Evolutionary conservation across 2,888 invertebrate genomes (phyloP), one percentile per base, ranked within the genome.

Genomic region (Schizaphis graminum): DNA sequence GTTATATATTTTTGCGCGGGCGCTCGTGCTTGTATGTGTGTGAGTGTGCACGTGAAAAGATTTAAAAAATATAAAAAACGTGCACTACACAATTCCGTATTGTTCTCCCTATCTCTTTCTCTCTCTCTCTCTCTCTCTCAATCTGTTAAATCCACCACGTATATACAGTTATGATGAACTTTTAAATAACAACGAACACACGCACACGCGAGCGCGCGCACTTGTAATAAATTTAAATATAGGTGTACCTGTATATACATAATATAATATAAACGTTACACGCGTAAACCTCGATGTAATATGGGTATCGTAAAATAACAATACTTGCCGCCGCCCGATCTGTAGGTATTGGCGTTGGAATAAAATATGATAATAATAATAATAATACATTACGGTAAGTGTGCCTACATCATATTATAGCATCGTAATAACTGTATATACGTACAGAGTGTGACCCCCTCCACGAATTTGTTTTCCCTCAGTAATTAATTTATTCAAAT

Each of bases 161-260:
- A 47, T 47, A 85, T 87, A 87, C 87, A 87, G 87, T 87, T 87
- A 87, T 87, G 35, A 87, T 87, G 87, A 87, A 87, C 49, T 87
- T 87, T 87, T 87, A 87, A 87, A 35, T 3, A 87, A n/a, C 8
- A 35, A 49, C 87, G 47, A n/a, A 35, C 53, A 47, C 49, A 87
- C 49, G 8, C 87, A 47, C 53, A 47, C 21, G 24, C n/a, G n/a
- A 35, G n/a, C 21, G 49, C 24, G 47, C 21, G 49, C 24, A n/a
- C 53, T 16, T 49, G 24, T 87, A 21, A 28, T 87, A 35, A 35
- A 67, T 67, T n/a, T 67, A n/a, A 67, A 67, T 67, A 53, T 21
- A 53, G 53, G 53, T 53, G 16, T 53, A 53, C 21, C 53, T 53
- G 3, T 53, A 35, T 21, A 67, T n/a, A 16, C 7, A 47, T 47